These are phyloP conservation scores for Anarsia innoxiella DNA, from an alignment of 2,888 invertebrate genomes.

Conservation along the genomic window DNA sequence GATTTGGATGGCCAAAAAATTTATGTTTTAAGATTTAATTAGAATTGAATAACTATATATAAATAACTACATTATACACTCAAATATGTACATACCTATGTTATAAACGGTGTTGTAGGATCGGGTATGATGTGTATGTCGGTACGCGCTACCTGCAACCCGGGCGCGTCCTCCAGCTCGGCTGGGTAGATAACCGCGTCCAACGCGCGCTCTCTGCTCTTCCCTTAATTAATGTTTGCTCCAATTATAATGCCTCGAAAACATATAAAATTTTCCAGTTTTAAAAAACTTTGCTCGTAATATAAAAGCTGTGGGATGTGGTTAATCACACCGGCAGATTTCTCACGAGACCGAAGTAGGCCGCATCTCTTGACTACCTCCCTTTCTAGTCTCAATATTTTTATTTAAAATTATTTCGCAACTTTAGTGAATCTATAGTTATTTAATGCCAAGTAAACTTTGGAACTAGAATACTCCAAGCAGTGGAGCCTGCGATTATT, in stretches of 20 bases:
- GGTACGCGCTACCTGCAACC: too few relatives aligned
- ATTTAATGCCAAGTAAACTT: conserved; percentile 28
- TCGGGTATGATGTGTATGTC: too few relatives aligned
- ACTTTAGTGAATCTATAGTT: conserved; percentile 13
- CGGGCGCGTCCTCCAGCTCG: neutral
- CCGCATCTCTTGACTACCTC: conserved; percentile 1
- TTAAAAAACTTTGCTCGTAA: conserved; percentile 30
- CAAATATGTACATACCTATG: too few relatives aligned
- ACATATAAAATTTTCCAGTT: conserved; percentile 30
- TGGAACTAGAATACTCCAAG: conserved; percentile 17
- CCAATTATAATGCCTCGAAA: conserved; percentile 42
- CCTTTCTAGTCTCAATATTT: neutral
- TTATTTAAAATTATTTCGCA: conserved; percentile 6
- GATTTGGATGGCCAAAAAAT: too few relatives aligned
- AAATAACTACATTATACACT: too few relatives aligned
- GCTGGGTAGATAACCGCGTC: neutral
- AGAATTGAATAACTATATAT: too few relatives aligned
- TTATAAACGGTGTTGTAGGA: too few relatives aligned
- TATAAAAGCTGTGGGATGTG: conserved; percentile 22
- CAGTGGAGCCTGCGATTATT: conserved; percentile 32
- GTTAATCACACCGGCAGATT: conserved; percentile 20
- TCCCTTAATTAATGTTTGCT: conserved; percentile 52
- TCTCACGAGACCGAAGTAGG: conserved; percentile 17
- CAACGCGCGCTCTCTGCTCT: conserved; percentile 29
- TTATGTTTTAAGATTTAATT: too few relatives aligned